These are phyloP conservation scores for Prosapia bicincta DNA, from an alignment of 2,888 invertebrate species.

Conservation along the genomic window DNA sequence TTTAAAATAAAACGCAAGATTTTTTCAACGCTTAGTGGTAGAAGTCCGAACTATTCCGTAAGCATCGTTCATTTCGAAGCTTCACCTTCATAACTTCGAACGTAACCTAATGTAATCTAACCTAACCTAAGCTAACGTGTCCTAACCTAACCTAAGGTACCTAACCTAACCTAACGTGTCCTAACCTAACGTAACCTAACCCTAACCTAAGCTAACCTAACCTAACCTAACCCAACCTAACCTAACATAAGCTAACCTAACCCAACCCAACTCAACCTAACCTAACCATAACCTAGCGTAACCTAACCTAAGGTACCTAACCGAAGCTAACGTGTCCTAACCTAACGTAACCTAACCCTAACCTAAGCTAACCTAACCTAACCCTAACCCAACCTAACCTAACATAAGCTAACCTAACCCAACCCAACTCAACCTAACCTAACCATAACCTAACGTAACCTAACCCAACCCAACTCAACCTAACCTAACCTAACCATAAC, in stretches of 20 bases:
- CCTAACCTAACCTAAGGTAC: neutral
- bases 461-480: neutral
- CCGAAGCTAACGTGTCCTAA: neutral
- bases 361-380: too few relatives aligned
- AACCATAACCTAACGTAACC: neutral
- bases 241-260: neutral
- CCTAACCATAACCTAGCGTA: neutral
- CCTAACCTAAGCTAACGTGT: neutral
- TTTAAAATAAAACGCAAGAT: too few relatives aligned
- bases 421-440: neutral
- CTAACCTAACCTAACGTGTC: neutral
- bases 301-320: neutral
- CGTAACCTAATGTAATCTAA: neutral
- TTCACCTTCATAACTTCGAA: neutral
- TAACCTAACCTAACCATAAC: too few relatives aligned
- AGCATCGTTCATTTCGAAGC: too few relatives aligned
- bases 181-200: neutral
- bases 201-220: neutral
- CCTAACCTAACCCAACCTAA: neutral
- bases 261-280: neutral
- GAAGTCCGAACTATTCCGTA: too few relatives aligned
- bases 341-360: neutral
- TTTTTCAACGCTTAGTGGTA: too few relatives aligned
- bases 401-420: neutral
- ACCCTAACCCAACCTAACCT: neutral